Percentiles rank a stretch among this genome's conserved stretches.
phyloP scores from a whole-genome alignment of 2,888 invertebrate species.

The Aphrophora alni region DNA sequence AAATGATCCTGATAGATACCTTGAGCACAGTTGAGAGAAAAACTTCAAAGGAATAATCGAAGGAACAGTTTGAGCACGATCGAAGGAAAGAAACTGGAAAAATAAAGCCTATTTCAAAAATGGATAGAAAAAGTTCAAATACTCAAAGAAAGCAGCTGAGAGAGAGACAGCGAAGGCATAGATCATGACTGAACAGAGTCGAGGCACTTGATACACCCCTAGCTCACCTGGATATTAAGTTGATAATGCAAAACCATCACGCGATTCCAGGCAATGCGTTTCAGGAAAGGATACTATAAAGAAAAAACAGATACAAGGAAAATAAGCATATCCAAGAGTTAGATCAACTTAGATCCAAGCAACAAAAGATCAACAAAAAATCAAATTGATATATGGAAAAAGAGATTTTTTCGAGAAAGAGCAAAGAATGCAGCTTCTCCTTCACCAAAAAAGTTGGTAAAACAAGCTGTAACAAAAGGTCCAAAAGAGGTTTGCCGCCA shows the following conservation, averaged over 20 bases:
- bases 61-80: no score
- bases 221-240: conserved; percentile 10
- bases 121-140: conserved; percentile 17
- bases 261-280: conserved; percentile 16
- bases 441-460: no score
- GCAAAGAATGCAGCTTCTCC: no score
- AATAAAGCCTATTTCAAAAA: conserved; percentile 20
- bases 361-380: no score
- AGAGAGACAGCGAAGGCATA: conserved; percentile 14
- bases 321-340: conserved; percentile 9
- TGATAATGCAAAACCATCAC: conserved; percentile 13
- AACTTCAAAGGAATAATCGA: no score
- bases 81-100: conserved; percentile 15
- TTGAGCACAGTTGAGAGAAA: conserved; percentile 12
- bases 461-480: no score
- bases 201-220: conserved; percentile 15
- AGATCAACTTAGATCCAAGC: no score
- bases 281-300: conserved; percentile 8
- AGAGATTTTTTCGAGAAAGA: no score
- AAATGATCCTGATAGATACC: conserved; percentile 18
- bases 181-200: conserved; percentile 11
- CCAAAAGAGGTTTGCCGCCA: no score
- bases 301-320: conserved; percentile 15
- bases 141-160: conserved; percentile 16
- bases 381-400: no score